Base-by-base conservation (phyloP, 2,797 vertebrate genomes). In the Phaenicophaeus curvirostris region DNA sequence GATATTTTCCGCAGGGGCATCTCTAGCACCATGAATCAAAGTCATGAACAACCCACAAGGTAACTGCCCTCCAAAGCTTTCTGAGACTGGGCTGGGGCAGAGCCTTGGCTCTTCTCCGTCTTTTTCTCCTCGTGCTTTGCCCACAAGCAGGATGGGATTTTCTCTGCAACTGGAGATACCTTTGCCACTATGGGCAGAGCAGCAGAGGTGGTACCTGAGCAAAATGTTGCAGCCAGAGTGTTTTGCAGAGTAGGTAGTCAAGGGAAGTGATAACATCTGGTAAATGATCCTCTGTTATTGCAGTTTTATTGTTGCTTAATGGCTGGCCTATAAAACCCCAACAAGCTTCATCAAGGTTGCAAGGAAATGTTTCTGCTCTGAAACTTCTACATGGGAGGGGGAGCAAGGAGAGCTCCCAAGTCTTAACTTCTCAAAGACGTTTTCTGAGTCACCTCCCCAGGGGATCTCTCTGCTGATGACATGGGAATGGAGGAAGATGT, bases 241-340 rank as follows among this genome's bases (percentile, higher is more conserved):
- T 12, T 67, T 42, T 85, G 83, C 39, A 67, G 53, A n/a, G 67
- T 83, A 71, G 35, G 73, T 58, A 68, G 73, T 37, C 0, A 0
- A 78, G 33, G 53, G 77, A 81, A 46, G 77, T 53, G 89, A 50
- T 61, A 86, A 62, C 81, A 65, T 78, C 91, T 94, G 91, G 50
- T 41, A 68, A 94, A 95, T 65, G 71, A 78, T 78, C 87, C 58
- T 75, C 50, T 41, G 54, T 81, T 84, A 78, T 58, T 74, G 65
- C 61, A 59, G n/a, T 11, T 83, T 88, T 86, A 85, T 87, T 69
- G 72, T 25, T 25, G n/a, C 41, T 88, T 59, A 76, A 86, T 35
- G 62, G 62, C 28, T 75, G 77, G 17, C 1, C 0, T 68, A 51
- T 72, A 75, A 94, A 95, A 84, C 69, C 44, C 50, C 80, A 57